Evolutionary conservation across 1,140 invertebrate genomes (phyloP), one percentile per base, ranked within the genome.

Genomic region (Cotesia glomerata): DNA sequence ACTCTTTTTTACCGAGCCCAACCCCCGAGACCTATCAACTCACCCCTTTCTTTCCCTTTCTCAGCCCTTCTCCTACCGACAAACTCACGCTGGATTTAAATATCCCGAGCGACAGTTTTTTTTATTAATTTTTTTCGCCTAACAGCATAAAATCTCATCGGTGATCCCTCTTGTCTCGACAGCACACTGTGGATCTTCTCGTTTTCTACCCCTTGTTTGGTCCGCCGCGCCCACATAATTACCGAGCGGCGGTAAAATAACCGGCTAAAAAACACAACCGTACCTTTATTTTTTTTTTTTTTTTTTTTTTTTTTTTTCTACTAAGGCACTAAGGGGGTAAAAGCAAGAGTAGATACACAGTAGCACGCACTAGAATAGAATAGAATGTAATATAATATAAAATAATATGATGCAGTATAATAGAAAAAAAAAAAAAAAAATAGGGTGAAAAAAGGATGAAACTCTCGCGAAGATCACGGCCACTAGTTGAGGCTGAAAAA

Each of bases 151-250:
- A 52, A 52, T 54, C 45, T 54, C 51, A n/a, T 9, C 26, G 14
- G 14, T 45, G 36, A 59, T 39, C 36, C 58, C 56, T 71, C 18
- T 59, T 71, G 54, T 67, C 34, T 52, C 52, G 49, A 56, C 18
- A 56, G 16, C 56, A 58, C 16, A 58, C 56, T 18, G 16, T 58
- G 13, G 13, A 39, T 14, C 14, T 34, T 52, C n/a, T 16, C 11
- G 18, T 13, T 14, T 13, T 11, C 32, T 49, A 69, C 73, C 73
- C 73, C 73, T 74, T 77, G 73, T 77, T 77, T 77, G 71, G 76
- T 71, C 73, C 76, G 71, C 52, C 73, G 76, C 76, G 76, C 76
- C 76, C 76, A 75, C 73, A 76, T 76, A 76, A 76, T 76, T 76
- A 76, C 73, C 73, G 59, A 45, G 61, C 63, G 56, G 69, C 64